Evolutionary conservation across 2,888 invertebrate genomes (phyloP).

Genomic region (Pherbina coryleti): DNA sequence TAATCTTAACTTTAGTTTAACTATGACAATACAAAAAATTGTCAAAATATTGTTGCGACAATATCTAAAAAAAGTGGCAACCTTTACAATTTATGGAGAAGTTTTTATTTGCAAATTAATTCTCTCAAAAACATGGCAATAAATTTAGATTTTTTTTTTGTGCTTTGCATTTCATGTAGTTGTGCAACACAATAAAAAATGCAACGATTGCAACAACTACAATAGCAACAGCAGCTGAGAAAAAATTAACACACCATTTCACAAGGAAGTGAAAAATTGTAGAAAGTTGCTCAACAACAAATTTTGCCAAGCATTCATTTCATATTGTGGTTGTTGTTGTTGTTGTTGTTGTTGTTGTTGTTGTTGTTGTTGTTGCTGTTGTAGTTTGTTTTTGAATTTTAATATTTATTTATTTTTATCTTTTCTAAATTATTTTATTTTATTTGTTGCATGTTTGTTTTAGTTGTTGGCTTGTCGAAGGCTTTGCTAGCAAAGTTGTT

Average conservation of each 20-base stretch:
- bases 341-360: conserved; percentile 6
- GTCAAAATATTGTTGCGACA: not conserved
- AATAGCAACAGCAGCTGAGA: not conserved
- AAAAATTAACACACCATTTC: conserved; percentile 42
- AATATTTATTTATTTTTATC: conserved; percentile 32
- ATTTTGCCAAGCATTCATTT: not conserved
- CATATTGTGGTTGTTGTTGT: not conserved
- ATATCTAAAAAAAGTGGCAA: not conserved
- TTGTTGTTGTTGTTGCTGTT: conserved; percentile 24
- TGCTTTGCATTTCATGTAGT: not conserved
- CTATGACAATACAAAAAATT: no score
- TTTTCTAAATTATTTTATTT: conserved; percentile 29
- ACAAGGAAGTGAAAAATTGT: conserved; percentile 60
- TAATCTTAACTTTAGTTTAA: no score
- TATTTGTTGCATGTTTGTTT: conserved; percentile 9
- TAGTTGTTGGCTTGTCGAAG: not conserved
- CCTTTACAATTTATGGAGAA: not conserved
- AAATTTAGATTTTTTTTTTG: not conserved
- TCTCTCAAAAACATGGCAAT: not conserved
- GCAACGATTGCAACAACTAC: not conserved
- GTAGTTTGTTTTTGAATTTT: not conserved
- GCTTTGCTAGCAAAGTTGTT: not conserved
- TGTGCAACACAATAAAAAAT: not conserved
- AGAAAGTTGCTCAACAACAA: conserved; percentile 49
- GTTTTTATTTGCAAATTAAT: not conserved